Conservation (phyloP, 2,113 vertebrate genomes). For the Ictalurus furcatus region DNA sequence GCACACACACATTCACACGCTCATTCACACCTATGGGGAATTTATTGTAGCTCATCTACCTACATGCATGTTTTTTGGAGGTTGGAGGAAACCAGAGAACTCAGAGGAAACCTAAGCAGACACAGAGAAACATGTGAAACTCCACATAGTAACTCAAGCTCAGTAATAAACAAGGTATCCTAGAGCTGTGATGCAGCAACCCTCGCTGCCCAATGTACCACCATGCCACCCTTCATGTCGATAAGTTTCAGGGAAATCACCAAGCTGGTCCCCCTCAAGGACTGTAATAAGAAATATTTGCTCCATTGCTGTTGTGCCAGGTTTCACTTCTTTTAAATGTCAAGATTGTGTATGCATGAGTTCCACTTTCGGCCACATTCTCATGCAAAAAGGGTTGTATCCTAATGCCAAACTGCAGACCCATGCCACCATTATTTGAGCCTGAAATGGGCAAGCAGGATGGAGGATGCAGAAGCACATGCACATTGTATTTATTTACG, state of each 20-base stretch:
- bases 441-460: not conserved
- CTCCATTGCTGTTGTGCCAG: not conserved
- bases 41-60: not conserved
- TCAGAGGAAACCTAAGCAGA: not conserved
- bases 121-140: not conserved
- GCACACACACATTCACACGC: not conserved
- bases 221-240: not conserved
- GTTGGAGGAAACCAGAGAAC: not conserved
- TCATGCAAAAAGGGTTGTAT: conserved; percentile 41
- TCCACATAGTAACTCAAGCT: not conserved
- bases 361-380: conserved; percentile 57
- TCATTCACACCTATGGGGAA: not conserved
- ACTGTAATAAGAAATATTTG: not conserved
- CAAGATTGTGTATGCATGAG: conserved; percentile 48
- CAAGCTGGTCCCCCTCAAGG: not conserved
- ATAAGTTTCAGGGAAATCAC: not conserved
- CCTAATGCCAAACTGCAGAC: conserved; percentile 42
- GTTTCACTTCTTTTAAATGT: not conserved
- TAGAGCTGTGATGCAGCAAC: not conserved
- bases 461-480: conserved; percentile 16
- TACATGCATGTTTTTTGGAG: not conserved
- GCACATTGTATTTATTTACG: conserved; percentile 18
- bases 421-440: conserved; percentile 28
- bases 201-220: not conserved
- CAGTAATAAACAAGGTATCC: not conserved